A percentile compares a stretch with the other conserved stretches of the same genome.
Evolutionary conservation across 2,888 invertebrate species (phyloP).

Genomic region (Heliothis peltigera): DNA sequence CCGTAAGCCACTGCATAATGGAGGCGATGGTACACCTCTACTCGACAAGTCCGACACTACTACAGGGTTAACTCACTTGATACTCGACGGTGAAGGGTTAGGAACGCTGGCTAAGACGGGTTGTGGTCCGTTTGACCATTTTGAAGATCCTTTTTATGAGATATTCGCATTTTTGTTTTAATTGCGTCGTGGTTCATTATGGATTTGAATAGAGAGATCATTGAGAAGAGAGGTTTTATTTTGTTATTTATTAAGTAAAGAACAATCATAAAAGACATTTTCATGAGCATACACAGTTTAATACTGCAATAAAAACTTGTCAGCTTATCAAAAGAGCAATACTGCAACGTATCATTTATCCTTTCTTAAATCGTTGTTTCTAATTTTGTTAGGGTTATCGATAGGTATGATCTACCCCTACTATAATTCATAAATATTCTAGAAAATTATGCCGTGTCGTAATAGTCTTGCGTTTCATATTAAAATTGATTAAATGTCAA

Average conservation of each 20-base stretch:
- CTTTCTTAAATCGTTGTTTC: neutral
- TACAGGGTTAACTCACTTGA: constrained; percentile 40
- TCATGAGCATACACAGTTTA: neutral
- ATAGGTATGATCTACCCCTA: neutral
- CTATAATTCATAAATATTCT: neutral
- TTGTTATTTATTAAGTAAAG: too few species aligned
- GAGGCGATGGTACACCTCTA: constrained; percentile 60
- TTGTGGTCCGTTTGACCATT: constrained; percentile 24
- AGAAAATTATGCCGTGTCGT: neutral
- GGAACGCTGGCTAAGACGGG: constrained; percentile 8
- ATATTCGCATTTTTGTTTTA: neutral
- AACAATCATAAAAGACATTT: too few species aligned
- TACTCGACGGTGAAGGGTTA: constrained; percentile 40
- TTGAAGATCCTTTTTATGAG: constrained; percentile 1
- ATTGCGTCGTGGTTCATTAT: constrained; percentile 1
- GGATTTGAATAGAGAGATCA: neutral
- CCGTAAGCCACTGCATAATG: constrained; percentile 74
- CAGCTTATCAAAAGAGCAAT: neutral
- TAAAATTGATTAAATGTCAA: constrained; percentile 33
- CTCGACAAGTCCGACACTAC: constrained; percentile 52
- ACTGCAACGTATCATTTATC: neutral
- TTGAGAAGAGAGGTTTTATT: neutral
- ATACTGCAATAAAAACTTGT: neutral
- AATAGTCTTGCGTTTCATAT: constrained; percentile 28
- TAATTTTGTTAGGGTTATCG: neutral